These are phyloP conservation scores for Mimumesa dahlbomi DNA, from an alignment of 2,888 invertebrate genomes.

Conservation along the genomic window DNA sequence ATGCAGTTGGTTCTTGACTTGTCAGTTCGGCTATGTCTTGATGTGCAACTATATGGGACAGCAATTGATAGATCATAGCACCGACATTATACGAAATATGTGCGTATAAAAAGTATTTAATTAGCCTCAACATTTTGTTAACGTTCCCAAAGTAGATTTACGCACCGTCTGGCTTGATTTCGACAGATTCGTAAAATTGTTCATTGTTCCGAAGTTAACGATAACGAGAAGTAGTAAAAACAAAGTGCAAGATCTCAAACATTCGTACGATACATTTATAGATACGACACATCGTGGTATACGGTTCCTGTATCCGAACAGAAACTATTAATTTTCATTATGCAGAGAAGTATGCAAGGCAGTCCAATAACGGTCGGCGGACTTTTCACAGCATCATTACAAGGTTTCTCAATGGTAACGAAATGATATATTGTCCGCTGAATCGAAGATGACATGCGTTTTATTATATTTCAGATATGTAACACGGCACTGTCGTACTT, in stretches of 20 bases:
- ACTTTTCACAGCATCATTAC: neutral
- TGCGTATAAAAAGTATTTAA: conserved; percentile 3
- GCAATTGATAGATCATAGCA: neutral
- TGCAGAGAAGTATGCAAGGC: conserved; percentile 7
- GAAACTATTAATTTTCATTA: conserved; percentile 8
- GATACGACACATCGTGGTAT: conserved; percentile 26
- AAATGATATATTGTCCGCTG: neutral
- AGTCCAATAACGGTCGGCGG: neutral
- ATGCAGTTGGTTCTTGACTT: neutral
- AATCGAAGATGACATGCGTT: no score
- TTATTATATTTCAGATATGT: conserved; percentile 6
- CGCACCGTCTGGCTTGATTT: no score
- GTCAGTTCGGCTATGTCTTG: neutral
- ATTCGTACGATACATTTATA: neutral
- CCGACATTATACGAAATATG: neutral
- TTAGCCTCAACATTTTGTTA: no score
- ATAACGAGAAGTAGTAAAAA: no score
- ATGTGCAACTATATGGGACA: neutral
- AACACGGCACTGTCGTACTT: conserved; percentile 17
- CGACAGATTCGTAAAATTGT: no score
- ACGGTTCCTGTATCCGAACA: neutral
- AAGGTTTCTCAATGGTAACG: conserved; percentile 19
- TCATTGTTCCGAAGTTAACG: no score
- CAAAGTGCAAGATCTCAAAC: no score
- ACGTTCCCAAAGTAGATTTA: no score